Percentiles rank a stretch among this genome's conserved stretches.
Evolutionary conservation across 2,113 vertebrate genomes (phyloP).

Genomic region (Psittacus erithacus): DNA sequence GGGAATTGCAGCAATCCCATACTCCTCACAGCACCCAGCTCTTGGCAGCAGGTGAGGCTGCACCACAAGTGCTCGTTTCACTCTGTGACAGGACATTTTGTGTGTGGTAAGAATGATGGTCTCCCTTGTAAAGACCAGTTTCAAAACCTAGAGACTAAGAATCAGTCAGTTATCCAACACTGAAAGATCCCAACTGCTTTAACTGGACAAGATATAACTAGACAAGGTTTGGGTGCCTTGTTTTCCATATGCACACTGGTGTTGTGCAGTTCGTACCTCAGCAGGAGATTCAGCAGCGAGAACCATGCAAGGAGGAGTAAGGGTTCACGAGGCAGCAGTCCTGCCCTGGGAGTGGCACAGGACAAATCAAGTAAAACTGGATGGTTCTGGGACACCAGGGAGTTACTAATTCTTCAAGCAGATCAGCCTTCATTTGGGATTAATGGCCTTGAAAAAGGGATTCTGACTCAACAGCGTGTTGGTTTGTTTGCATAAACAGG

Average conservation of each 20-base stretch:
- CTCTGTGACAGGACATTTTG: not conserved
- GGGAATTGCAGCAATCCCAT: not conserved
- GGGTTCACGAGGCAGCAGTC: not conserved
- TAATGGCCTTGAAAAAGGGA: not conserved
- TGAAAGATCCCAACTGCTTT: not conserved
- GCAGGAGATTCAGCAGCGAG: not conserved
- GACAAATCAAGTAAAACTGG: conserved; percentile 41
- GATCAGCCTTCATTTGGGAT: conserved; percentile 1
- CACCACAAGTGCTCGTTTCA: not conserved
- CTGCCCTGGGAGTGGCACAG: conserved; percentile 17
- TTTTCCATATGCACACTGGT: not conserved
- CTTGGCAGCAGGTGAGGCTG: not conserved
- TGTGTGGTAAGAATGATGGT: not conserved
- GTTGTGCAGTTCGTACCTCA: accelerated
- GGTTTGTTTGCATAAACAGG: not conserved
- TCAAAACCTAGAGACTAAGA: not conserved
- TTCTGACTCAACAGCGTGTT: not conserved
- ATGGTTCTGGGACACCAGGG: not conserved
- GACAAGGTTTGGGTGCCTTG: not conserved
- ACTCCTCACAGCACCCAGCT: accelerated
- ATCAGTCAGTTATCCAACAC: not conserved
- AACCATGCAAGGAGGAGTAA: not conserved
- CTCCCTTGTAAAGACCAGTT: not conserved
- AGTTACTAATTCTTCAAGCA: not conserved
- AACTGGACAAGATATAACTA: not conserved